Evolutionary conservation across 64 coral and sea anemone genomes (phyloP), one percentile per base, ranked within the genome.

Genomic region (Montipora sp.): DNA sequence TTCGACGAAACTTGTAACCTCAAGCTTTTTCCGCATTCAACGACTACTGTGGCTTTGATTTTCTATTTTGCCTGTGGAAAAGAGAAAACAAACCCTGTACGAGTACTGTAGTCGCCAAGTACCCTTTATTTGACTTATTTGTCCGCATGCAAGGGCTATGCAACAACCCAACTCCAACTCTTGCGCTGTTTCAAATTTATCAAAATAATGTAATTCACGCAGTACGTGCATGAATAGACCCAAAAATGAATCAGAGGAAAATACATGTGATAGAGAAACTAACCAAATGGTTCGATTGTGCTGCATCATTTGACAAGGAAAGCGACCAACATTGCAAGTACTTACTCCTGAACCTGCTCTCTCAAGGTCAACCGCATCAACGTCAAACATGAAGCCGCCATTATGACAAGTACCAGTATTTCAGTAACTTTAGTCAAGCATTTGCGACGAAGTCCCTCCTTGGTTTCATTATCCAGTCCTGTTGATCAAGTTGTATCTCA

Each of bases 391-490:
- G 7, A 58, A 83, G 80, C 80, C 1, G 80, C 27, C 36, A 83
- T 83, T 66, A 83, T 67, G 2, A 47, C 80, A 45, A 83, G 59
- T 5, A 47, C 59, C 23, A 67, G 15, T 0, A 65, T 13, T 14
- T 83, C 36, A 20, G 24, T 13, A 48, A 83, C 80, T 83, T 67
- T 83, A 45, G 23, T 67, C 59, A 83, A 83, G 22, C 58, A 23
- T 27, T 67, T 63, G 13, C 61, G 10, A 47, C 80, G 80, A 3
- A 83, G 80, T 2, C 51, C 78, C 48, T 36, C 14, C 27, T 23
- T 61, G 24, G 14, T 66, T 46, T 47, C 21, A 67, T 83, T 43
- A 47, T 67, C 43, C 14, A 83, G 27, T 5, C 27, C 80, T 83
- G 55, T 46, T 44, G 2, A 47, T 63, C 14, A 83, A 67, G 44